Evolutionary conservation across 2,113 vertebrate species (phyloP).

Genomic region (Neomonachus schauinslandi): DNA sequence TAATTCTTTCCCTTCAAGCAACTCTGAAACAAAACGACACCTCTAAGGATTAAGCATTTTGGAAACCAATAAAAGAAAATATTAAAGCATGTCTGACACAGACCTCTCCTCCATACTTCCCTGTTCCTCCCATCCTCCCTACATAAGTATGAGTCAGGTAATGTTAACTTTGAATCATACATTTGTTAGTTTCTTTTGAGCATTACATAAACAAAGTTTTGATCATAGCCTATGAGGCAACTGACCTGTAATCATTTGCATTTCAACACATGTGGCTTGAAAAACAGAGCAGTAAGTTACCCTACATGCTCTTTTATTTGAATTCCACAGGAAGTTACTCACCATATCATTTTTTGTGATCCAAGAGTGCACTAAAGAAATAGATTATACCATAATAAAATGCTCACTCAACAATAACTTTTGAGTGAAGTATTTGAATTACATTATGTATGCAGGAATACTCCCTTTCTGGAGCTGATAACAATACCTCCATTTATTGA

Average conservation of each 20-base stretch:
- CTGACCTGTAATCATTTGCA: conserved; percentile 79
- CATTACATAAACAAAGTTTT: conserved; percentile 79
- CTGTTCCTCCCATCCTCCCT: conserved; percentile 61
- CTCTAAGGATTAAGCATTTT: conserved; percentile 77
- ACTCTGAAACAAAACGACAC: conserved; percentile 73
- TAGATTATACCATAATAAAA: conserved; percentile 50
- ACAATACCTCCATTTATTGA: conserved; percentile 57
- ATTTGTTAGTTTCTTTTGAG: conserved; percentile 77
- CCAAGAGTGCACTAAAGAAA: conserved; percentile 59
- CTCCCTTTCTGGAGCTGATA: conserved; percentile 48
- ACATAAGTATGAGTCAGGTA: conserved; percentile 75
- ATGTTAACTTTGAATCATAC: conserved; percentile 80
- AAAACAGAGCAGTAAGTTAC: conserved; percentile 68
- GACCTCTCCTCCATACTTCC: conserved; percentile 63
- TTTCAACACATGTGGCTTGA: conserved; percentile 71
- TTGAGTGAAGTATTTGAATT: conserved; percentile 45
- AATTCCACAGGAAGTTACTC: conserved; percentile 68
- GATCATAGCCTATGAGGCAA: conserved; percentile 77
- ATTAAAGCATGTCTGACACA: conserved; percentile 69
- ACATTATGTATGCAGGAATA: conserved; percentile 40
- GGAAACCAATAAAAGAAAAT: conserved; percentile 78
- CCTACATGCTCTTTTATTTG: conserved; percentile 70
- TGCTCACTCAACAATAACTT: conserved; percentile 61
- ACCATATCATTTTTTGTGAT: background rate
- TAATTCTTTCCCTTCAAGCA: conserved; percentile 77